Conservation (phyloP, 2,888 invertebrate genomes). For the Platycheirus rosarum region DNA sequence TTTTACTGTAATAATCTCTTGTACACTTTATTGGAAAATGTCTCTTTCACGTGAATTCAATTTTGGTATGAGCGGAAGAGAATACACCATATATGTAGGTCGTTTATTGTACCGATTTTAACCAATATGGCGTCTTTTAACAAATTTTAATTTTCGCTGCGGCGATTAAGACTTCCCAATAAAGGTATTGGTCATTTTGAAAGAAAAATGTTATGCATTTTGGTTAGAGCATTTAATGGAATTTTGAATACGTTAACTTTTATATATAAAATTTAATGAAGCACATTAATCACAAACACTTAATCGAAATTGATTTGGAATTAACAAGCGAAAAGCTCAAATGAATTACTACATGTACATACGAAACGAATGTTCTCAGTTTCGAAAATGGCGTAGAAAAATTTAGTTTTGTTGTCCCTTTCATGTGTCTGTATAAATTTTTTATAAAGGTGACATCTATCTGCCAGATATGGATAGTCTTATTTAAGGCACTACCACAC, state of each 20-base stretch:
- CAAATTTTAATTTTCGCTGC: conserved; percentile 43
- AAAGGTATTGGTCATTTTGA: too few relatives aligned
- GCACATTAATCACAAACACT: conserved; percentile 18
- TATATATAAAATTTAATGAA: background rate
- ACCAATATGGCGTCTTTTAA: conserved; percentile 66
- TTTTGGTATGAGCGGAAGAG: conserved; percentile 35
- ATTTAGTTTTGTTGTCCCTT: conserved; percentile 36
- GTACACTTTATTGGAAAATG: conserved; percentile 23
- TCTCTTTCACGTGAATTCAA: conserved; percentile 16
- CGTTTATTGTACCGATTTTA: conserved; percentile 44
- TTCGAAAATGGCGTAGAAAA: conserved; percentile 52
- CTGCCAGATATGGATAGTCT: background rate
- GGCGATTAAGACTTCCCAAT: conserved; percentile 7
- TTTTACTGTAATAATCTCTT: conserved; percentile 33
- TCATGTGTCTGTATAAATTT: background rate
- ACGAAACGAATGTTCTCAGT: conserved; percentile 14
- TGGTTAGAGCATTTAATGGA: too few relatives aligned
- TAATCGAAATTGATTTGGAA: conserved; percentile 16
- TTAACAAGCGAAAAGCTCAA: conserved; percentile 58
- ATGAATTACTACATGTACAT: conserved; percentile 5
- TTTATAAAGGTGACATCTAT: background rate
- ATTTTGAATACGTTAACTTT: too few relatives aligned
- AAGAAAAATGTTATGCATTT: too few relatives aligned
- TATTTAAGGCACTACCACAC: background rate
- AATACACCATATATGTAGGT: conserved; percentile 7